Percentiles rank a stretch among this genome's conserved stretches.
Evolutionary conservation across 1,140 invertebrate genomes (phyloP).

Genomic region (Camponotus pennsylvanicus): DNA sequence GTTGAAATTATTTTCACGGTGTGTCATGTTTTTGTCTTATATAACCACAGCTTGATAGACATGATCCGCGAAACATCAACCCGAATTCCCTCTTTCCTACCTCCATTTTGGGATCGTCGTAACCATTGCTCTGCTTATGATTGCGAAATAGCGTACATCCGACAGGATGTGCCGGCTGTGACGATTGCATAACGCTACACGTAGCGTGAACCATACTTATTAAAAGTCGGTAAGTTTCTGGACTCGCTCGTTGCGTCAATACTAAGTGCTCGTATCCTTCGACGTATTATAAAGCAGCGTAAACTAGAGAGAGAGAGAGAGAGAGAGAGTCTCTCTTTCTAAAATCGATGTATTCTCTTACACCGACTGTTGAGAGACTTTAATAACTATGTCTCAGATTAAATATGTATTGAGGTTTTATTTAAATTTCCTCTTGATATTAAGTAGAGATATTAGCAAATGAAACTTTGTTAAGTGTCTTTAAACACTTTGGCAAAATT

Average conservation of each 20-base stretch:
- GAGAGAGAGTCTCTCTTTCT: too few relatives aligned
- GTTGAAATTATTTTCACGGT: constrained; percentile 29
- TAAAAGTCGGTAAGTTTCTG: constrained; percentile 74
- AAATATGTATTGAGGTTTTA: background rate
- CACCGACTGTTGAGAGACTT: background rate
- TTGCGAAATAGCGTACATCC: constrained; percentile 85
- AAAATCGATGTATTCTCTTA: too few relatives aligned
- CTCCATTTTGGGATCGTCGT: constrained; percentile 76
- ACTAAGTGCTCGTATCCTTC: too few relatives aligned
- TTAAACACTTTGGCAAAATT: background rate
- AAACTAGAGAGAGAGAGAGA: too few relatives aligned
- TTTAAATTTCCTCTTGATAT: background rate
- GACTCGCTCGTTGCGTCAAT: constrained; percentile 13
- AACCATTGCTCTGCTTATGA: constrained; percentile 84
- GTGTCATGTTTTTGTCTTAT: constrained; percentile 77
- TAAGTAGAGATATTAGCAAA: background rate
- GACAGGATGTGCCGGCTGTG: constrained; percentile 81
- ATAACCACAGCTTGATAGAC: constrained; percentile 81
- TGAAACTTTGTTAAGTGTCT: background rate
- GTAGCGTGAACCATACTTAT: constrained; percentile 80
- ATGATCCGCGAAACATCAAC: constrained; percentile 80
- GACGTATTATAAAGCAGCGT: too few relatives aligned
- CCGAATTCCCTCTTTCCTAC: constrained; percentile 61
- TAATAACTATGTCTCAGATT: background rate
- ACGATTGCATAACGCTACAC: constrained; percentile 78